A percentile compares a stretch with the other conserved stretches of the same genome.
Conservation (phyloP, 2,113 vertebrate species). For the Amia ocellicauda region DNA sequence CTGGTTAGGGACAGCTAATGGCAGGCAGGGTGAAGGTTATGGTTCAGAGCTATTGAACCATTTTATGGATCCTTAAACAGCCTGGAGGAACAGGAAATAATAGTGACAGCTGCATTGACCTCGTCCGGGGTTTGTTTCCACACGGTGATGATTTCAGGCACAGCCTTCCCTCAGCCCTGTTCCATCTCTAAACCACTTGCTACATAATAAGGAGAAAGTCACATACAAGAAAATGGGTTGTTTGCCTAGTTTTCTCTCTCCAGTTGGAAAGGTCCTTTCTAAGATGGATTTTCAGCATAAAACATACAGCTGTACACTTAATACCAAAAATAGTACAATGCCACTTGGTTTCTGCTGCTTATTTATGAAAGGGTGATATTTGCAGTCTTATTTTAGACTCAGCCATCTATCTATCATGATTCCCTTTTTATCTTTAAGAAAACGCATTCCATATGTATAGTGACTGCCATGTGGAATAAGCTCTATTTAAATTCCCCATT, state of each 20-base stretch:
- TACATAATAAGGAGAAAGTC: neutral
- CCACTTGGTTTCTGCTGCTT: no score
- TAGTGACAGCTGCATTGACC: neutral
- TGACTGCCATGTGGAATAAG: neutral
- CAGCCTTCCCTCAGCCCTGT: neutral
- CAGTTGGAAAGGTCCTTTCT: no score
- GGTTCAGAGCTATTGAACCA: neutral
- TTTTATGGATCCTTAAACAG: neutral
- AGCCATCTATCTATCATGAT: neutral
- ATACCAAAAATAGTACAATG: no score
- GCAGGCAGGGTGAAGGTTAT: slow-evolving; percentile 5
- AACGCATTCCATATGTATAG: neutral
- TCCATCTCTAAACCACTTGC: neutral
- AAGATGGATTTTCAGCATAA: no score
- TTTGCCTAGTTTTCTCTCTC: neutral
- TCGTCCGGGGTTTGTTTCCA: neutral
- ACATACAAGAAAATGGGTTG: neutral
- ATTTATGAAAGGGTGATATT: neutral
- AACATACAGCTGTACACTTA: no score
- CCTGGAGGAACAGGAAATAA: neutral
- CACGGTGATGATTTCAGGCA: neutral
- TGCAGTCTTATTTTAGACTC: neutral
- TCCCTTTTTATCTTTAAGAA: neutral
- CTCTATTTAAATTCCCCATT: neutral
- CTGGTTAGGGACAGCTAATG: slow-evolving; percentile 3